A percentile compares a stretch with the other conserved stretches of the same genome.
These are phyloP conservation scores for Pyrochroa serraticornis DNA, from an alignment of 2,888 invertebrate species.

Conservation along the genomic window DNA sequence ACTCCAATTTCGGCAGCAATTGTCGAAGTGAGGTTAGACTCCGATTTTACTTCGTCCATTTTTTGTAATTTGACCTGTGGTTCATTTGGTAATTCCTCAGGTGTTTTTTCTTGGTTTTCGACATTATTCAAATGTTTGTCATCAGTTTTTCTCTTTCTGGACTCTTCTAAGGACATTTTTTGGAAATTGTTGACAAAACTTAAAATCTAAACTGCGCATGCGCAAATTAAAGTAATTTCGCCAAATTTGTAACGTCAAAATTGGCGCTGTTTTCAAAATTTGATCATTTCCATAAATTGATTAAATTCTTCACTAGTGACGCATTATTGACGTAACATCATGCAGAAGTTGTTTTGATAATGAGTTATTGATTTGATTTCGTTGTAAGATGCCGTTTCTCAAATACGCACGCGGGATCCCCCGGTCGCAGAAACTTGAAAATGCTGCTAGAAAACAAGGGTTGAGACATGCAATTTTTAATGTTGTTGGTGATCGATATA, in stretches of 20 bases:
- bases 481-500: slow-evolving; percentile 61
- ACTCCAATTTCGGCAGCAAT: too few relatives aligned
- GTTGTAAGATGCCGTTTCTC: slow-evolving; percentile 46
- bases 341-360: background rate
- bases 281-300: background rate
- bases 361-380: background rate
- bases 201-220: too few relatives aligned
- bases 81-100: too few relatives aligned
- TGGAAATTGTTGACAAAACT: background rate
- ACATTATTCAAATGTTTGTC: too few relatives aligned
- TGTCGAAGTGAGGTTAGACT: too few relatives aligned
- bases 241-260: background rate
- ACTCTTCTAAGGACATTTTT: background rate
- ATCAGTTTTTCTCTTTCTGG: background rate
- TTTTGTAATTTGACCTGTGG: too few relatives aligned
- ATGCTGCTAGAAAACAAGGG: slow-evolving; percentile 63
- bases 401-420: slow-evolving; percentile 38
- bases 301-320: background rate
- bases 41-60: too few relatives aligned
- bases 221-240: background rate
- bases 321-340: slow-evolving; percentile 7
- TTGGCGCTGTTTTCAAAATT: slow-evolving; percentile 5
- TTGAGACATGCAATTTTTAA: slow-evolving; percentile 64
- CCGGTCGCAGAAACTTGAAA: slow-evolving; percentile 55
- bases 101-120: too few relatives aligned